phyloP scores from a whole-genome alignment of 2,797 vertebrate species.

The Chromobotia macracanthus region DNA sequence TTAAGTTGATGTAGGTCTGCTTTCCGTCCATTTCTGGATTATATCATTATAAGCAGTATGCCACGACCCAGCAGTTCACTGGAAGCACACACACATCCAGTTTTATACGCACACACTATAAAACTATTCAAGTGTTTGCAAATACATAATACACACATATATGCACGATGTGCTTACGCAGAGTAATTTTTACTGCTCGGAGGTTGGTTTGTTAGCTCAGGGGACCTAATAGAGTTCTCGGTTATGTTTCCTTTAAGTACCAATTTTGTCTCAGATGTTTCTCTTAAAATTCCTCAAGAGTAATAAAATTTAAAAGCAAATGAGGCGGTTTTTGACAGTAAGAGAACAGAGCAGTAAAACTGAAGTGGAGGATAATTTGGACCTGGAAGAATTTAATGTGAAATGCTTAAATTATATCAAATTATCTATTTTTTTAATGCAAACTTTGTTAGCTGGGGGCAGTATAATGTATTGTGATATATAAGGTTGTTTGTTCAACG shows the following conservation, averaged over 20 bases:
- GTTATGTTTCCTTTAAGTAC: too few species aligned
- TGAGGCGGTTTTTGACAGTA: neutral
- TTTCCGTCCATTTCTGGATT: constrained; percentile 45
- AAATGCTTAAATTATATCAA: neutral
- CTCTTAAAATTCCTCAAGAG: neutral
- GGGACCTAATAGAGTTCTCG: too few species aligned
- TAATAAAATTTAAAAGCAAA: neutral
- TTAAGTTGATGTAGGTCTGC: constrained; percentile 32
- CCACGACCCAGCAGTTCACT: constrained; percentile 15
- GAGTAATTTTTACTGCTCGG: constrained; percentile 19
- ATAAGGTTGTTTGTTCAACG: too few species aligned
- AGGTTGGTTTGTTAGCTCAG: constrained; percentile 4
- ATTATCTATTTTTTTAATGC: too few species aligned
- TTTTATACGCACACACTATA: constrained; percentile 21
- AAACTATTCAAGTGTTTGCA: constrained; percentile 20
- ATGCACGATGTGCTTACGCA: constrained; percentile 11
- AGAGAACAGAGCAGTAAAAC: too few species aligned
- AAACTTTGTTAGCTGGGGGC: too few species aligned
- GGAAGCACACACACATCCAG: neutral
- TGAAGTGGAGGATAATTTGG: too few species aligned
- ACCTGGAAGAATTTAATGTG: neutral
- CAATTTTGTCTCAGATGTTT: neutral
- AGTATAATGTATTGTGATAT: too few species aligned
- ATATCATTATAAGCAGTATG: constrained; percentile 44
- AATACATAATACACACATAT: constrained; percentile 1